Percentiles rank a stretch among this genome's conserved stretches.
Conservation (phyloP, 1,140 invertebrate genomes). For the Pygmarrhopalites habei region DNA sequence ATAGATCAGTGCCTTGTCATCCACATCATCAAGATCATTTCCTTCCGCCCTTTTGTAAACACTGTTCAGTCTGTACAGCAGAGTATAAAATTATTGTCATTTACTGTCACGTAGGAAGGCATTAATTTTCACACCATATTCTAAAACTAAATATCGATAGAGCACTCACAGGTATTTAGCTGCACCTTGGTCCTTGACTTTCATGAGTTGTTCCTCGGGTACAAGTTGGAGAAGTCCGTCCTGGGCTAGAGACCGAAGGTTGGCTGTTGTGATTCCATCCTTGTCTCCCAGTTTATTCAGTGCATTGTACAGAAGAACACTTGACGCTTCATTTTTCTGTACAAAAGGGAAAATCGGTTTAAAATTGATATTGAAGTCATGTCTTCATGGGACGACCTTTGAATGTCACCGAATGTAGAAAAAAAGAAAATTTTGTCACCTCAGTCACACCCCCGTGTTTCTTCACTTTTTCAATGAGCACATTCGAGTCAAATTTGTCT, state of each 20-base stretch:
- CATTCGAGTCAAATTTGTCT: conserved; percentile 23
- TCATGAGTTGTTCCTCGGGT: conserved; percentile 35
- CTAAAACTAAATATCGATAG: too few relatives aligned
- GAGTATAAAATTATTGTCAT: too few relatives aligned
- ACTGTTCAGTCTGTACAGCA: conserved; percentile 5
- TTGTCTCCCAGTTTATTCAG: conserved; percentile 25
- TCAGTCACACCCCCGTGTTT: conserved; percentile 16
- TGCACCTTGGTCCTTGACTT: conserved; percentile 26
- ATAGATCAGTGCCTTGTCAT: conserved; percentile 36
- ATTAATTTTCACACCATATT: too few relatives aligned
- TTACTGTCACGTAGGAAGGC: too few relatives aligned
- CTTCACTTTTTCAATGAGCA: conserved; percentile 22
- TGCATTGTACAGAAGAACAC: conserved; percentile 28
- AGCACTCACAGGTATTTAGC: conserved; percentile 23
- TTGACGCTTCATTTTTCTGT: conserved; percentile 26
- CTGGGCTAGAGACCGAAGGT: not conserved
- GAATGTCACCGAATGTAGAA: not conserved
- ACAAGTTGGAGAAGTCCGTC: conserved; percentile 25
- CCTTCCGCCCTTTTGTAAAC: not conserved
- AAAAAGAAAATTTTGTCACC: not conserved
- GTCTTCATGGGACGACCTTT: too few relatives aligned
- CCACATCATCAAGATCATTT: conserved; percentile 19
- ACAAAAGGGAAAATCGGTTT: too few relatives aligned
- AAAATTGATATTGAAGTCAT: too few relatives aligned
- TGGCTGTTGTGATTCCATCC: conserved; percentile 12